A percentile compares a stretch with the other conserved stretches of the same genome.
phyloP scores from a whole-genome alignment of 2,888 invertebrate species.

The Frankliniella fusca region DNA sequence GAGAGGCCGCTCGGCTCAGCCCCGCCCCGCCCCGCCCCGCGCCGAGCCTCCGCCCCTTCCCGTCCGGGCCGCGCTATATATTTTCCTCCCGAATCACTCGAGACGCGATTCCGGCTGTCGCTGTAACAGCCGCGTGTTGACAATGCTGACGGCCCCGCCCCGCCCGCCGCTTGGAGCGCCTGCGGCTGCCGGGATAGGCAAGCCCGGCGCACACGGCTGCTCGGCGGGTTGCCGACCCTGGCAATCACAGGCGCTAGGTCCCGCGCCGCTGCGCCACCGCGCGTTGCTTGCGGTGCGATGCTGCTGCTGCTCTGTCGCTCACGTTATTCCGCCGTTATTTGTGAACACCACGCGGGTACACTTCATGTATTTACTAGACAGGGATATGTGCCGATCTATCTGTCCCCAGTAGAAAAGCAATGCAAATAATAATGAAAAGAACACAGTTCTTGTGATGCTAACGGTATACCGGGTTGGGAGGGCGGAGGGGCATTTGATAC shows the following conservation, averaged over 20 bases:
- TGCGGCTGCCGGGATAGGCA: no score
- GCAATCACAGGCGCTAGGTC: not conserved
- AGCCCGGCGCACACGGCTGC: not conserved
- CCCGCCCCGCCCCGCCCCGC: no score
- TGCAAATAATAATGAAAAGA: no score
- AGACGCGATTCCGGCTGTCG: constrained; percentile 6
- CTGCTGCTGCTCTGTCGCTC: not conserved
- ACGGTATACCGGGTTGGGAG: no score
- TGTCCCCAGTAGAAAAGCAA: no score
- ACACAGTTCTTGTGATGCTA: no score
- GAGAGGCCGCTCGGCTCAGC: not conserved
- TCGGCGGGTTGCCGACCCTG: constrained; percentile 1
- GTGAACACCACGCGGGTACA: no score
- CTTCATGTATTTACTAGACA: no score
- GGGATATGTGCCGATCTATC: no score
- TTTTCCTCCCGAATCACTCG: not conserved
- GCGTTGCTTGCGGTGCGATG: no score
- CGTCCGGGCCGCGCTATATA: not conserved
- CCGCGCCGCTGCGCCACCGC: not conserved
- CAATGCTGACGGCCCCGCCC: not conserved
- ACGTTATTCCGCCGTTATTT: no score
- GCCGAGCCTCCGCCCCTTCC: not conserved
- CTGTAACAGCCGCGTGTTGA: not conserved
- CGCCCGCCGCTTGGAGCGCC: not conserved
- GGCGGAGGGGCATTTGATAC: no score